These are phyloP conservation scores for Ianthella basta DNA, from an alignment of 37 sponge, comb jelly and placozoan species.

Conservation along the genomic window DNA sequence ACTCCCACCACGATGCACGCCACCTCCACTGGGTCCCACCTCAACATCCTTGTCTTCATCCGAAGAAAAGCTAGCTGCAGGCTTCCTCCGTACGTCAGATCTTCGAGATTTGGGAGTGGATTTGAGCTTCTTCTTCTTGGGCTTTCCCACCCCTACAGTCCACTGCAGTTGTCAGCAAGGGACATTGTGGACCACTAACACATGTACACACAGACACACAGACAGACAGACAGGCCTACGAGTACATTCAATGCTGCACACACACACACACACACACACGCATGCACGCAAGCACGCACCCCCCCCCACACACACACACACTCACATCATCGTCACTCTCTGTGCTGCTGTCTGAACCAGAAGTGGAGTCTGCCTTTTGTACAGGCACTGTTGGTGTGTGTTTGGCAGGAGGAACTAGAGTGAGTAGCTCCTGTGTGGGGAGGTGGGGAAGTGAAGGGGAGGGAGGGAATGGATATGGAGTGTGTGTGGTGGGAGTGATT, in stretches of 20 bases:
- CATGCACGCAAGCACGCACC: too few relatives aligned
- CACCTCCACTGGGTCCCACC: conserved; percentile 25
- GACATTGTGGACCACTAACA: neutral
- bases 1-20: conserved; percentile 34
- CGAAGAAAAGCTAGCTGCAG: neutral
- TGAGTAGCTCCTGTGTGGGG: conserved; percentile 49
- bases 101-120: neutral
- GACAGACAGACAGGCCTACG: conserved; percentile 13
- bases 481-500: too few relatives aligned
- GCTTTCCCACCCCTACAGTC: conserved; percentile 29
- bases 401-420: conserved; percentile 36
- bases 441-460: neutral
- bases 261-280: too few relatives aligned
- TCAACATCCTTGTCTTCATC: conserved; percentile 9
- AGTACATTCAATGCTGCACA: neutral
- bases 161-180: neutral
- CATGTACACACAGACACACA: conserved; percentile 25
- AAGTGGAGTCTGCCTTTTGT: conserved; percentile 63
- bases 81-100: neutral
- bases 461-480: too few relatives aligned
- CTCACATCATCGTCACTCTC: conserved; percentile 86
- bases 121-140: conserved; percentile 23
- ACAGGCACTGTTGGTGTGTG: neutral
- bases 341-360: conserved; percentile 78
- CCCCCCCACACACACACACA: too few relatives aligned